Evolutionary conservation across 2,888 invertebrate species (phyloP).

Genomic region (Spodoptera littoralis): DNA sequence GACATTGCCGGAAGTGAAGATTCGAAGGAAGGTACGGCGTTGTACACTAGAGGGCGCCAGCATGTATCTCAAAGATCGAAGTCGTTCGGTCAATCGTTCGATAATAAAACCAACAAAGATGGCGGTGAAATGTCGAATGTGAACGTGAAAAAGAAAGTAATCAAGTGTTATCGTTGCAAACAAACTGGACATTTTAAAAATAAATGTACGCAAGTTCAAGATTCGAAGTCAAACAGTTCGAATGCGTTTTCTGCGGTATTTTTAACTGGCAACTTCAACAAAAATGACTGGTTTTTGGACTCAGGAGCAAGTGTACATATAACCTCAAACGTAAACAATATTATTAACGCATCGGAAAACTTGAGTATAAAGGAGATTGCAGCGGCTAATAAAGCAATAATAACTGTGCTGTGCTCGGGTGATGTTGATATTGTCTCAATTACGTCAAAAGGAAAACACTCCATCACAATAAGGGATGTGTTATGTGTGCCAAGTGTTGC

Average conservation of each 20-base stretch:
- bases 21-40: no score
- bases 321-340: constrained; percentile 4
- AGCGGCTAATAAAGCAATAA: neutral
- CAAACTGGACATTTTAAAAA: no score
- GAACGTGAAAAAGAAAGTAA: no score
- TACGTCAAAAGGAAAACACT: constrained; percentile 4
- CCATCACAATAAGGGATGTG: constrained; percentile 3
- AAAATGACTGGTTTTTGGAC: constrained; percentile 3
- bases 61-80: no score
- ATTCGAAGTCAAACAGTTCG: neutral
- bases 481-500: constrained; percentile 8
- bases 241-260: neutral
- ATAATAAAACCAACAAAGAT: no score
- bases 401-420: constrained; percentile 11
- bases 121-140: neutral
- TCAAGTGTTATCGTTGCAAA: no score
- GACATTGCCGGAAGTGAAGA: neutral
- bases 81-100: no score
- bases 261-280: neutral
- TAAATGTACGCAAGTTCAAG: no score
- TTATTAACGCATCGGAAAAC: constrained; percentile 1
- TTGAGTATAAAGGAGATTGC: constrained; percentile 12
- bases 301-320: constrained; percentile 5
- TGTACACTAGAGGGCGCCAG: no score
- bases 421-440: constrained; percentile 12